These are phyloP conservation scores for Chionis minor DNA, from an alignment of 2,113 vertebrate species.

Conservation along the genomic window DNA sequence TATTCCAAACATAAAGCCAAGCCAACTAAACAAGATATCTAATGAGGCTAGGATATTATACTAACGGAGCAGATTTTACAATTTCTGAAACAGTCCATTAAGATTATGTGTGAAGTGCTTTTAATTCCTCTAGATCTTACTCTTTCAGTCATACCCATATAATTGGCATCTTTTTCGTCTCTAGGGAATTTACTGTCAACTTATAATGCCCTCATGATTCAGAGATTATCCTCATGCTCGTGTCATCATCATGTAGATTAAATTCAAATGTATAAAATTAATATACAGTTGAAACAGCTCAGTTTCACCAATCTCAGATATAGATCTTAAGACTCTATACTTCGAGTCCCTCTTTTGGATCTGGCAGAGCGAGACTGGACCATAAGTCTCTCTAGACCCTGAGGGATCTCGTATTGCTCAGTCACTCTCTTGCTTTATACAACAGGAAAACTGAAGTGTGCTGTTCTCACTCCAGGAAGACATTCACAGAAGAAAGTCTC, in stretches of 20 bases:
- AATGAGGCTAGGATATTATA: neutral
- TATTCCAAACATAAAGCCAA: neutral
- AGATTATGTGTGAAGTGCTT: neutral
- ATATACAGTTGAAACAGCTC: neutral
- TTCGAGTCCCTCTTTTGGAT: neutral
- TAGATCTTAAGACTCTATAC: neutral
- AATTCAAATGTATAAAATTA: neutral
- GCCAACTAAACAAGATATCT: neutral
- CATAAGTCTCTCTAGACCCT: neutral
- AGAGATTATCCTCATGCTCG: neutral
- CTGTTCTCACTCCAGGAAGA: neutral
- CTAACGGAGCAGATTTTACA: neutral
- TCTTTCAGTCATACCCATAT: neutral
- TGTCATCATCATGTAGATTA: neutral
- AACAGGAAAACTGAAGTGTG: neutral
- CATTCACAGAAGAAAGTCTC: neutral
- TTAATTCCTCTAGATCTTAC: neutral
- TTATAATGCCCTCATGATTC: neutral
- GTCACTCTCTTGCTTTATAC: neutral
- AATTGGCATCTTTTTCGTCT: neutral
- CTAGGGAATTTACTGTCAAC: neutral
- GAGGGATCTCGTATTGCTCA: rapidly evolving
- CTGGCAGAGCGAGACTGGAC: rapidly evolving
- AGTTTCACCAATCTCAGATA: neutral
- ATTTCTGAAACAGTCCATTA: neutral